Conservation (phyloP, 2,113 vertebrate genomes). For the Nannospalax galili region DNA sequence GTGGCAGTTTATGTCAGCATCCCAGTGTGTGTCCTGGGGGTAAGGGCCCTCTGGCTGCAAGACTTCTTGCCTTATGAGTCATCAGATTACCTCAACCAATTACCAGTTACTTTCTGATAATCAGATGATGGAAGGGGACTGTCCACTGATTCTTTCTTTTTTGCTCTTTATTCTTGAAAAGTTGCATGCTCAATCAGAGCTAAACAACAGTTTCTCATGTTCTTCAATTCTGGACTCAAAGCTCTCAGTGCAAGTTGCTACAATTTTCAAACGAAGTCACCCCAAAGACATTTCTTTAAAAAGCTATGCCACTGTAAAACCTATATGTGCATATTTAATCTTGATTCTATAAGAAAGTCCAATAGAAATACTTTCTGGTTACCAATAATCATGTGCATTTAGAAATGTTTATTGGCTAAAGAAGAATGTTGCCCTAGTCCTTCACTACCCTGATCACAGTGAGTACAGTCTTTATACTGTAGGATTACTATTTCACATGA, state of each 20-base stretch:
- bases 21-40: neutral
- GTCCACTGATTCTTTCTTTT: neutral
- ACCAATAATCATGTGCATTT: neutral
- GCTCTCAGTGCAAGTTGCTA: neutral
- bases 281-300: neutral
- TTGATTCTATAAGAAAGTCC: neutral
- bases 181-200: neutral
- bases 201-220: neutral
- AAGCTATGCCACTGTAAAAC: neutral
- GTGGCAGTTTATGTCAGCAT: neutral
- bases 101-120: neutral
- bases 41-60: neutral
- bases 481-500: slow-evolving; percentile 1
- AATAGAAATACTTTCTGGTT: neutral
- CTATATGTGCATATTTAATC: neutral
- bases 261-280: slow-evolving; percentile 29
- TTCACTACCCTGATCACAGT: neutral
- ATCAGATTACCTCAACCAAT: neutral
- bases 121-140: neutral
- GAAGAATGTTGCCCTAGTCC: neutral
- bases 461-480: neutral
- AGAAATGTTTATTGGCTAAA: neutral
- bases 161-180: neutral
- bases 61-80: neutral
- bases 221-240: neutral